Base-by-base conservation (phyloP, 2,888 invertebrate species). In the Balanococcus diminutus region DNA sequence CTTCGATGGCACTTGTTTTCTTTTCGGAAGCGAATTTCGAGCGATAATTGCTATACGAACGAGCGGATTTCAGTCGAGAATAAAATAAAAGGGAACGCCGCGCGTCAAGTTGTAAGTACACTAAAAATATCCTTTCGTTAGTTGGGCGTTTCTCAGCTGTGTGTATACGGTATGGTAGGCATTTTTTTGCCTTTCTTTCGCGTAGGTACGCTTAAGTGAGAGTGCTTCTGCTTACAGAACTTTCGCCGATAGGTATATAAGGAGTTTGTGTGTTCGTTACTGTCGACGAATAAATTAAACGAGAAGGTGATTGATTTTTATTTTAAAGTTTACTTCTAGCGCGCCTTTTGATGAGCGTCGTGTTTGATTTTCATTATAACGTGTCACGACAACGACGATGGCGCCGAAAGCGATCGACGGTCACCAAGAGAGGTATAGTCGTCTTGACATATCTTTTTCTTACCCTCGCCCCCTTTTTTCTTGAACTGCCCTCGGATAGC, bases 241-340 rank as follows among this genome's bases (percentile, higher is more conserved):
- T 42, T 42, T 42, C 16, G 16, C n/a, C n/a, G 42, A 3, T 16
- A 9, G 16, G 42, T 42, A 42, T 42, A 42, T 56, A 46, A 56
- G 56, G 22, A 56, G 56, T 22, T 22, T 6, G 19, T 22, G 19
- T 56, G 56, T 56, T 56, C 56, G 56, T 56, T 56, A 56, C 56
- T 22, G 56, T 56, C 56, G 22, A 56, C 56, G 56, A 56, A 56
- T 56, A 56, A 56, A 56, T 56, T 56, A 56, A 56, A 56, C 56
- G 56, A 56, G 56, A 56, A 56, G 56, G 56, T 56, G 56, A 56
- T 56, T 56, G 56, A 56, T 56, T 56, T 56, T 56, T 56, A 22
- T 56, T 56, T 56, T 56, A 22, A 56, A 56, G 56, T 56, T 56
- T 56, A 56, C 22, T 56, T n/a, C 22, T 56, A 9, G 46, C 46